phyloP scores from a whole-genome alignment of 2,888 invertebrate species.

The Lasius platythorax region DNA sequence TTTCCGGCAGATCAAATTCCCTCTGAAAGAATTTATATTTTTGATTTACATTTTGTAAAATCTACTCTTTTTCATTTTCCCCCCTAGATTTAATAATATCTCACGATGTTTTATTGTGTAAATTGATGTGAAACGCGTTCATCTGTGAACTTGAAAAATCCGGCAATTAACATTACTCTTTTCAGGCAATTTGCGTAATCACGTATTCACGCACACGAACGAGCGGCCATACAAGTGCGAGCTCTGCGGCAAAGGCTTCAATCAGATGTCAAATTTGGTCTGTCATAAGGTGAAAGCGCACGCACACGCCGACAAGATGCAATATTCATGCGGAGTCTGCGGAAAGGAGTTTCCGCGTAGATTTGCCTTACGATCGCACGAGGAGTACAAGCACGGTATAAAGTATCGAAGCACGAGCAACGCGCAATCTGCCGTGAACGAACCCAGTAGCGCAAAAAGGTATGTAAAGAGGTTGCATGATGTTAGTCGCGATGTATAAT shows the following conservation, averaged over 20 bases:
- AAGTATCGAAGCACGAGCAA: slow-evolving; percentile 81
- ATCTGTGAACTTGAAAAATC: slow-evolving; percentile 39
- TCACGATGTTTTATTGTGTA: not conserved
- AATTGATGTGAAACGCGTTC: not conserved
- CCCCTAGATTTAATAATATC: not conserved
- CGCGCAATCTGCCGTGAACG: slow-evolving; percentile 64
- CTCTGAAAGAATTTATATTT: not conserved
- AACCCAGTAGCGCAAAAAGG: slow-evolving; percentile 77
- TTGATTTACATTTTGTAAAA: not conserved
- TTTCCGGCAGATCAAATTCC: not conserved
- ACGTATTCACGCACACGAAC: slow-evolving; percentile 92
- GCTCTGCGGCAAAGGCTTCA: slow-evolving; percentile 92
- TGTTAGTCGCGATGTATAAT: slow-evolving; percentile 6
- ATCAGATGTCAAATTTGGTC: slow-evolving; percentile 93
- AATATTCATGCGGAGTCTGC: slow-evolving; percentile 87
- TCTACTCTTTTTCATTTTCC: not conserved
- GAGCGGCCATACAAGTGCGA: slow-evolving; percentile 93
- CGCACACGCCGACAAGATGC: slow-evolving; percentile 87
- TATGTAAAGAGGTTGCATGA: slow-evolving; percentile 68
- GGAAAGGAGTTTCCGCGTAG: slow-evolving; percentile 87
- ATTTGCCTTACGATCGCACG: slow-evolving; percentile 87
- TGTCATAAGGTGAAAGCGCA: slow-evolving; percentile 92
- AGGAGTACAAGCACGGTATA: slow-evolving; percentile 87
- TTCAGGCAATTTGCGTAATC: slow-evolving; percentile 91
- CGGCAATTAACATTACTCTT: slow-evolving; percentile 43